Base-by-base conservation (phyloP, 2,797 vertebrate species). In the Ibycter americanus region DNA sequence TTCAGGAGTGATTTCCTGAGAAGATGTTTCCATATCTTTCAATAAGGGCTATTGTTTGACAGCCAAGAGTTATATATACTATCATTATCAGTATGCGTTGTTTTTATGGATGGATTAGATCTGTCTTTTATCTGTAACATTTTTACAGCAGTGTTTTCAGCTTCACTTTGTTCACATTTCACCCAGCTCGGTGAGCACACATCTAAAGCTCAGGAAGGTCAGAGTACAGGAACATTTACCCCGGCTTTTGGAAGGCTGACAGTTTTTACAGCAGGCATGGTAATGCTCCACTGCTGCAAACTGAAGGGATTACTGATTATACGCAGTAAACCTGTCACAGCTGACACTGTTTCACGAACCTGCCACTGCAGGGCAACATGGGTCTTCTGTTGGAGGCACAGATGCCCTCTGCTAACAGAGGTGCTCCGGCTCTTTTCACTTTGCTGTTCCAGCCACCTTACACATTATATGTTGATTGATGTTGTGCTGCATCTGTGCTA, bases 251-350 rank as follows among this genome's bases (percentile, higher is more conserved):
- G 56, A 93, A 82, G 36, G n/a, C 23, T 89, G 63, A 49, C 3
- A 6, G 38, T 6, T 82, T 94, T 86, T 61, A 90, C 72, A 84
- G 31, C 23, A 78, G 51, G 15, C 29, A 1, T 46, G 63, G 83
- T 90, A 96, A 96, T 96, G 31, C 83, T 77, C 87, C 72, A 91
- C 92, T 83, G 38, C 44, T 61, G 58, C 65, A 90, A 87, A 55
- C 63, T n/a, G 63, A 79, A 72, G 52, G 9, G 65, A 47, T 97
- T 96, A 95, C 76, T 91, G 62, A 94, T 96, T 96, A 82, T 31
- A 70, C 4, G 11, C 26, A 62, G 47, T n/a, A 91, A 93, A 87
- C 31, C 7, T 65, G 56, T 38, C 73, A 63, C 54, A 63, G 25
- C 32, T 56, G 87, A 68, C 83, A 66, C 15, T 49, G 18, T 81